These are phyloP conservation scores for Lasaia peninsularis DNA, from an alignment of 1,140 invertebrate genomes.

Conservation along the genomic window DNA sequence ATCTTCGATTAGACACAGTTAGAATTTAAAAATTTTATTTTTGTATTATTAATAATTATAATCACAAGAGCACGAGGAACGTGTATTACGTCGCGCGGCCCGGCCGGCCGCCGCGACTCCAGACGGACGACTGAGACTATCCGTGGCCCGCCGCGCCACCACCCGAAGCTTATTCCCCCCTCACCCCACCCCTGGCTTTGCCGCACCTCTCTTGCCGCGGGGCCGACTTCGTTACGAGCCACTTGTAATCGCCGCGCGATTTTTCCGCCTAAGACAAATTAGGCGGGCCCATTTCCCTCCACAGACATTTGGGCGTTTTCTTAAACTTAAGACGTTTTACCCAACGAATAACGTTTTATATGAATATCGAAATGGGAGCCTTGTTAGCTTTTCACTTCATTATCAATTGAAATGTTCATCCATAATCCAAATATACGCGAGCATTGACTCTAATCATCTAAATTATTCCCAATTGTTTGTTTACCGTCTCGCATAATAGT, in stretches of 20 bases:
- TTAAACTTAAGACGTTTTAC: constrained; percentile 45
- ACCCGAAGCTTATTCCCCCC: constrained; percentile 31
- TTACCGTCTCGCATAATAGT: constrained; percentile 31
- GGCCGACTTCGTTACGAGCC: constrained; percentile 73
- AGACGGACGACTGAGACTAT: constrained; percentile 70
- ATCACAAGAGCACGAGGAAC: constrained; percentile 76
- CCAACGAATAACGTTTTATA: constrained; percentile 4
- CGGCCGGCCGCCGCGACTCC: constrained; percentile 69
- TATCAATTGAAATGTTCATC: neutral
- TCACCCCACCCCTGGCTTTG: constrained; percentile 26
- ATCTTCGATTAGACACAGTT: constrained; percentile 67
- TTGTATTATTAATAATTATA: constrained; percentile 71
- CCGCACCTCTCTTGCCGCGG: constrained; percentile 38
- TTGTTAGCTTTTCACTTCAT: neutral
- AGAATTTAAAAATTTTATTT: constrained; percentile 54
- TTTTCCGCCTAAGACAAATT: constrained; percentile 76
- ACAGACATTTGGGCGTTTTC: constrained; percentile 55
- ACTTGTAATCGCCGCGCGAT: constrained; percentile 74
- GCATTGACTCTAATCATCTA: constrained; percentile 15
- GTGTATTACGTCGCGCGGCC: constrained; percentile 70
- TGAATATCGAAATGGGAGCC: neutral
- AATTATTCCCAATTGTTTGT: constrained; percentile 16
- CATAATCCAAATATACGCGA: neutral
- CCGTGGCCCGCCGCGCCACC: constrained; percentile 45
- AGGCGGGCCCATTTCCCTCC: constrained; percentile 56